Conservation (phyloP, 2,797 vertebrate species). For the Avahi laniger region DNA sequence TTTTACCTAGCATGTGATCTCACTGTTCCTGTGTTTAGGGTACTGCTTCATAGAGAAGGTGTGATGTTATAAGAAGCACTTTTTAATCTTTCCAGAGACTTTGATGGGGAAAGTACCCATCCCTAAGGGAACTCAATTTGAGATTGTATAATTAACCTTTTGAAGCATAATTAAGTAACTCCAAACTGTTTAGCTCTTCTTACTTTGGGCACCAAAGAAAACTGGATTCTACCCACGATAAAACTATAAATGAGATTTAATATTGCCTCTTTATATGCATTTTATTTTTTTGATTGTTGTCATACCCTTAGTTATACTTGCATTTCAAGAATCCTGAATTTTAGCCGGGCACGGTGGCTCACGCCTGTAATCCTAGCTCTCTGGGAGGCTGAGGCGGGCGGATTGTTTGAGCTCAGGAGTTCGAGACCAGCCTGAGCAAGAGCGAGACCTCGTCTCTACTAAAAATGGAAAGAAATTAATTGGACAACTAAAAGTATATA, state of each 20-base stretch:
- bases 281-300: slow-evolving; percentile 3
- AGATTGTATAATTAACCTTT: slow-evolving; percentile 23
- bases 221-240: not conserved
- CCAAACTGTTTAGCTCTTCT: not conserved
- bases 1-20: not conserved
- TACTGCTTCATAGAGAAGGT: not conserved
- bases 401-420: too few species aligned
- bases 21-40: not conserved
- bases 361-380: too few species aligned
- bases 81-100: not conserved
- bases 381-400: too few species aligned
- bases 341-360: too few species aligned
- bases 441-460: too few species aligned
- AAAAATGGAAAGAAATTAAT: too few species aligned
- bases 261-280: not conserved
- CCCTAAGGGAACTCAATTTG: slow-evolving; percentile 15
- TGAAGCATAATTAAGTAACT: not conserved
- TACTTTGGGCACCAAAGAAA: not conserved
- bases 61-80: not conserved
- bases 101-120: not conserved
- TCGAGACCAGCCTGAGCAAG: too few species aligned
- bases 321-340: slow-evolving; percentile 14
- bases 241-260: not conserved
- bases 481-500: too few species aligned
- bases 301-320: not conserved